Evolutionary conservation across 2,113 vertebrate species (phyloP).

Genomic region (Hucho hucho): DNA sequence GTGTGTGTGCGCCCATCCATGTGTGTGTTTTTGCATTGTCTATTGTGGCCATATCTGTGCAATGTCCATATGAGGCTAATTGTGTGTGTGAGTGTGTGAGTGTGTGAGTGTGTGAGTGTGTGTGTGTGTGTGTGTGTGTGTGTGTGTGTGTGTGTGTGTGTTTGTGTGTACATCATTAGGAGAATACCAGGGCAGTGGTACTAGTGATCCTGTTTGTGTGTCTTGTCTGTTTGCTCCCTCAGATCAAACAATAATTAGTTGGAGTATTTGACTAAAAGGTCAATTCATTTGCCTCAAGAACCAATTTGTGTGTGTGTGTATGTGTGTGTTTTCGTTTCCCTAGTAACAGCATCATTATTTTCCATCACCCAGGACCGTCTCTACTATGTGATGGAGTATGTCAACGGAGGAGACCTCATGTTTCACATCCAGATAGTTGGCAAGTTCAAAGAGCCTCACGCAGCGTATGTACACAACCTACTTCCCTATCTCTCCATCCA

Average conservation of each 20-base stretch:
- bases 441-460: slow-evolving; percentile 92
- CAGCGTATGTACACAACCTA: slow-evolving; percentile 78
- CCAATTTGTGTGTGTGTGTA: slow-evolving; percentile 12
- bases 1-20: slow-evolving; percentile 20
- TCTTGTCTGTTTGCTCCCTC: background rate
- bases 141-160: too few relatives aligned
- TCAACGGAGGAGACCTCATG: slow-evolving; percentile 92
- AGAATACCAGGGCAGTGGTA: background rate
- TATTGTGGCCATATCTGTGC: background rate
- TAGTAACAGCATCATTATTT: background rate
- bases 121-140: too few relatives aligned
- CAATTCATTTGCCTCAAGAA: background rate
- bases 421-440: slow-evolving; percentile 92
- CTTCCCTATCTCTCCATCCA: slow-evolving; percentile 25
- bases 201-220: background rate
- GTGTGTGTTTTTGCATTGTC: slow-evolving; percentile 2
- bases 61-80: background rate
- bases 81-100: background rate
- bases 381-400: slow-evolving; percentile 94
- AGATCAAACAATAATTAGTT: background rate
- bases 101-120: too few relatives aligned
- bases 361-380: slow-evolving; percentile 81
- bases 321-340: background rate
- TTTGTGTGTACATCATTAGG: background rate
- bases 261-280: background rate